Evolutionary conservation across 2,113 vertebrate genomes (phyloP), one percentile per base, ranked within the genome.

Genomic region (Burhinus oedicnemus): DNA sequence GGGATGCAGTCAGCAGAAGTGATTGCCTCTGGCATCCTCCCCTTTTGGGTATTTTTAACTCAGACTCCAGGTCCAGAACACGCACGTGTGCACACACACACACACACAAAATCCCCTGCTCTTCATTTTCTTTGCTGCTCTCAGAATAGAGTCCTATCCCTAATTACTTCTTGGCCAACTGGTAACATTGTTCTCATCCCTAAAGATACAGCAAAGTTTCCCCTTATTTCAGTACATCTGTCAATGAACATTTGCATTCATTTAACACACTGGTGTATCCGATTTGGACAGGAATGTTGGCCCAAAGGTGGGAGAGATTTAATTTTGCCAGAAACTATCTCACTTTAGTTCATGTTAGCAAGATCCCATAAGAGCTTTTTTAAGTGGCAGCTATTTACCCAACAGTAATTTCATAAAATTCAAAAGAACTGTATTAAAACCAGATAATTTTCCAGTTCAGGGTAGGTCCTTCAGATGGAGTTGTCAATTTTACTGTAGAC

Each of bases 381-480:
- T 18, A 93, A 93, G 76, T 87, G 77, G 87, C 55, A 93, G 76
- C 40, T 93, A 82, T 95, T 92, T 89, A 82, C n/a, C 51, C 0
- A 1, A 47, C 84, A 79, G 71, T 86, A 86, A 95, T 89, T 91
- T 82, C 45, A 52, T 42, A 83, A 75, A 79, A 89, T 75, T 96
- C 66, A 61, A 34, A 89, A 83, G 84, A 85, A 62, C 84, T 47
- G 14, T 83, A 89, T 89, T 93, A 86, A 96, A 94, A 70, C 57
- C 95, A 89, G 71, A 76, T 91, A 89, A 89, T 89, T 95, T 95
- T 91, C 84, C 91, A 93, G 51, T 75, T 60, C 29, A 60, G 70
- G 27, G 57, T 71, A 90, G 58, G 76, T 79, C 76, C 51, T 79
- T 95, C 71, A 86, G 52, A 89, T 57, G 51, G 61, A 93, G 76